phyloP scores from a whole-genome alignment of 2,113 vertebrate genomes.

The Mormoops blainvillei region DNA sequence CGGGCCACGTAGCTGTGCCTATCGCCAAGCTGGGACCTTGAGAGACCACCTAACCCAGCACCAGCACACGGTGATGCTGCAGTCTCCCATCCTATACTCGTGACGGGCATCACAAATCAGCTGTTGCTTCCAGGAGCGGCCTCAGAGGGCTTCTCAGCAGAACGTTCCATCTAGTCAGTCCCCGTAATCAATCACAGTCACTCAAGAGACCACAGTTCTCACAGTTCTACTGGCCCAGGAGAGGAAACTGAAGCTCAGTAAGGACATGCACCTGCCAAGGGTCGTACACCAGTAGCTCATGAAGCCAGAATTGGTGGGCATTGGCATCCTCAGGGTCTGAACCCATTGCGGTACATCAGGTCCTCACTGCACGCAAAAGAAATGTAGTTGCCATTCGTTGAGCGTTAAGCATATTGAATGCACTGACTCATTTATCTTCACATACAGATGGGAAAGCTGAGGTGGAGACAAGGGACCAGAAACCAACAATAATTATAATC shows the following conservation, averaged over 20 bases:
- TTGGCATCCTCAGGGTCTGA: no score
- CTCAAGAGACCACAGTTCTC: neutral
- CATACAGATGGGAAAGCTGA: accelerated
- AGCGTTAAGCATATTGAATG: neutral
- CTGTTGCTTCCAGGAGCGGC: neutral
- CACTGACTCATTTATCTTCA: neutral
- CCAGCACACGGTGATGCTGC: neutral
- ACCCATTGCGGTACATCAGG: neutral
- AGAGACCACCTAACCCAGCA: neutral
- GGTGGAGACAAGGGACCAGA: neutral
- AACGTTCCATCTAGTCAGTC: neutral
- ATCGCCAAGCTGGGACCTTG: neutral
- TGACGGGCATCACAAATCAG: neutral
- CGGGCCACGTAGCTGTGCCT: no score
- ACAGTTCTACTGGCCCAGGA: neutral
- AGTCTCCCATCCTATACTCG: neutral
- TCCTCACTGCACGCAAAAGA: neutral
- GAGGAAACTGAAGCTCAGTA: neutral
- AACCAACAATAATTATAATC: neutral
- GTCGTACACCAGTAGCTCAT: neutral
- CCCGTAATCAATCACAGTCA: no score
- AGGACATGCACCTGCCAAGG: neutral
- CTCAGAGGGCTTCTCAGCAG: neutral
- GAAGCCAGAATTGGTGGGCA: neutral
- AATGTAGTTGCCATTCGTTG: no score